Percentiles rank a stretch among this genome's conserved stretches.
These are phyloP conservation scores for Lepisosteus oculatus DNA, from an alignment of 2,113 vertebrate species.

Conservation along the genomic window DNA sequence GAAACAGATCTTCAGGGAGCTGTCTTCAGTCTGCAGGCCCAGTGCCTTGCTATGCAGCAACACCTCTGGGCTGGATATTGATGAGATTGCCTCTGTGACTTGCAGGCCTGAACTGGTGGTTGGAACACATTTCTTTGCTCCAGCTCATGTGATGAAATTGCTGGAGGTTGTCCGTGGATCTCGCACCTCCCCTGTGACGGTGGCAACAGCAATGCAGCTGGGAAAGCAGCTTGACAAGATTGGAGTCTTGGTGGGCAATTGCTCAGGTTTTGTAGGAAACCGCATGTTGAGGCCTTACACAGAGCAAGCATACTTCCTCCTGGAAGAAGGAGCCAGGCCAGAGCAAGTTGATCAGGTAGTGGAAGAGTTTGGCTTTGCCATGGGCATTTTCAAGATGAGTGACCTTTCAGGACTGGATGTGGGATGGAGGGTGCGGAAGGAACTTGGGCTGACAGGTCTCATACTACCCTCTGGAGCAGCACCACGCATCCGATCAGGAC, in stretches of 20 bases:
- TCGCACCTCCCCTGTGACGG: slow-evolving; percentile 67
- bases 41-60: slow-evolving; percentile 78
- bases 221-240: slow-evolving; percentile 78
- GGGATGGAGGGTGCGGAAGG: slow-evolving; percentile 77
- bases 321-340: slow-evolving; percentile 87
- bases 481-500: slow-evolving; percentile 52
- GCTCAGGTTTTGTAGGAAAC: slow-evolving; percentile 85
- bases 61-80: slow-evolving; percentile 79
- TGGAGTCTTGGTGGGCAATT: slow-evolving; percentile 86
- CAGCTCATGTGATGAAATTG: slow-evolving; percentile 85
- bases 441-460: slow-evolving; percentile 58
- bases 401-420: slow-evolving; percentile 88
- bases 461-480: slow-evolving; percentile 43
- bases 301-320: slow-evolving; percentile 71
- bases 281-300: slow-evolving; percentile 72
- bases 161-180: slow-evolving; percentile 79
- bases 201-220: slow-evolving; percentile 80
- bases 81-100: slow-evolving; percentile 76
- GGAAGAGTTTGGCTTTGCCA: slow-evolving; percentile 84
- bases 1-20: slow-evolving; percentile 74
- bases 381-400: slow-evolving; percentile 80
- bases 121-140: slow-evolving; percentile 90
- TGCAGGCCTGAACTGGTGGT: slow-evolving; percentile 72
- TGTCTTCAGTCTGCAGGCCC: slow-evolving; percentile 73
- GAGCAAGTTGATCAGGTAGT: slow-evolving; percentile 74